Evolutionary conservation across 92 coral and sea anemone species (phyloP), one percentile per base, ranked within the genome.

Genomic region (Zoanthus solanderi): DNA sequence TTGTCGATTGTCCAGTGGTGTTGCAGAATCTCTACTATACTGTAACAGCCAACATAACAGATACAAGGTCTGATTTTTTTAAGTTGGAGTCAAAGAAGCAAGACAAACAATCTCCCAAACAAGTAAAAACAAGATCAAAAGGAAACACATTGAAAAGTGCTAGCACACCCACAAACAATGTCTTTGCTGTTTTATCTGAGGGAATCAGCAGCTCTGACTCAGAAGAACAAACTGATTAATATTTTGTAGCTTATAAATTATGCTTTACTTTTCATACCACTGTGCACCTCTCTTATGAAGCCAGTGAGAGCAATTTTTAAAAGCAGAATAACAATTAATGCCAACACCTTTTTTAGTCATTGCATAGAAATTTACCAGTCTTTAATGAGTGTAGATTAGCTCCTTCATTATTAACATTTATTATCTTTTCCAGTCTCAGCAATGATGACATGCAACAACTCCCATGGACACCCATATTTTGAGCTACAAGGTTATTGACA

Each of bases 1-100:
- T 81, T 44, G 60, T 81, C 12, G 60, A 81, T n/a, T 28, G 63
- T 28, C 85, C 85, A 65, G 45, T 45, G 57, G 42, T 18, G 14
- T 7, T 81, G 14, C 23, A 81, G 29, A 44, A 6, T 5, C 75
- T 81, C 17, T 81, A 81, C 75, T 8, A 9, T 66, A 71, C 10
- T 65, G 75, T 81, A 50, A 29, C 52, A 48, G 61, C 29, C 45
- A 63, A 63, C 60, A 67, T 63, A 23, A 53, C 18, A 32, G 58
- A 58, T 46, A 12, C 85, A 29, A 42, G 65, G 11, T 61, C 71
- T 9, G 46, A 81, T 45, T 65, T 10, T 6, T 58, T 5, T 0
- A 18, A 71, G 28, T 67, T 53, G 30, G 44, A 81, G 75, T 37
- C 54, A 17, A n/a, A 30, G 44, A 30, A 81, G 45, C 76, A 2